These are phyloP conservation scores for Celastrina argiolus DNA, from an alignment of 2,888 invertebrate species.

Conservation along the genomic window DNA sequence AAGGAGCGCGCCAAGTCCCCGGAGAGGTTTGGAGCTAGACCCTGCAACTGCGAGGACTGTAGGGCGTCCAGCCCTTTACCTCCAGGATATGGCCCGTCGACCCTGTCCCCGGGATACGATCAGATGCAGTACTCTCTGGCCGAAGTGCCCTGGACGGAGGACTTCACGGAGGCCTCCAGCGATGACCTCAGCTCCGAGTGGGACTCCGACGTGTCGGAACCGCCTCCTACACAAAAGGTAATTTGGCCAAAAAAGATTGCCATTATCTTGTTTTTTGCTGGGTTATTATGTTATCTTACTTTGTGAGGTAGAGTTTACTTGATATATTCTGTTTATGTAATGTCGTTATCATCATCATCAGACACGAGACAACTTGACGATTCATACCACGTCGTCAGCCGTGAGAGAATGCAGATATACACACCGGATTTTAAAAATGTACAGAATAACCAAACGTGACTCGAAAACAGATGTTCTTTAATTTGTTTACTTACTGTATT, in stretches of 20 bases:
- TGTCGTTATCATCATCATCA: neutral
- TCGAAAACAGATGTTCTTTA: conserved; percentile 2
- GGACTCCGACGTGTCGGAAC: conserved; percentile 89
- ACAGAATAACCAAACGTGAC: neutral
- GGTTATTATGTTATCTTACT: neutral
- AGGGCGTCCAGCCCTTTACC: conserved; percentile 74
- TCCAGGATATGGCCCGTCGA: conserved; percentile 65
- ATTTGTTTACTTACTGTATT: conserved; percentile 5
- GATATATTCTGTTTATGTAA: neutral
- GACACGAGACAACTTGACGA: neutral
- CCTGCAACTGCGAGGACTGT: conserved; percentile 70
- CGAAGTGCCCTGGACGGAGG: conserved; percentile 85
- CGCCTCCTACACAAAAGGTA: conserved; percentile 65
- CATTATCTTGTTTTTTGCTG: neutral
- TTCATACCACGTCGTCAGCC: neutral
- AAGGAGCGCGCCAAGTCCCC: conserved; percentile 53
- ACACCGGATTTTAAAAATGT: neutral
- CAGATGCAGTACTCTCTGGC: conserved; percentile 87
- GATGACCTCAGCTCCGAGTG: conserved; percentile 95
- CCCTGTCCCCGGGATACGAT: conserved; percentile 82
- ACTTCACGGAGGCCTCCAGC: conserved; percentile 93
- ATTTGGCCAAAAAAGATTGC: conserved; percentile 26
- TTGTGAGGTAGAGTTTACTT: too few species aligned
- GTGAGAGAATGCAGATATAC: neutral
- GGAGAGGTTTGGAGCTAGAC: conserved; percentile 57